Conservation (phyloP, 1,140 invertebrate species). For the Drosophila punjabiensis region DNA sequence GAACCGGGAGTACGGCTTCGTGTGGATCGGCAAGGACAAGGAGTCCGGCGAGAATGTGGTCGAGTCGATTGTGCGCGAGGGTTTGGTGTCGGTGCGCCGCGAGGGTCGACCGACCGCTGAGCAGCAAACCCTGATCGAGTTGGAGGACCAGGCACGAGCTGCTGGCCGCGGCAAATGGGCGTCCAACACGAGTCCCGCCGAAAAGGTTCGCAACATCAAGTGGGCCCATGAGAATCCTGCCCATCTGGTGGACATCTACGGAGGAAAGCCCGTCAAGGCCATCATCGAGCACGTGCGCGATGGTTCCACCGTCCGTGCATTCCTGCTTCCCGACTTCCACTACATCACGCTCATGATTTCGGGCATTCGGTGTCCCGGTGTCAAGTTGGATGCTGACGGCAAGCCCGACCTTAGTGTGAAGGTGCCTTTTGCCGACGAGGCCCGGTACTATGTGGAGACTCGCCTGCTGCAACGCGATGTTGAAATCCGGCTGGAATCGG, state of each 20-base stretch:
- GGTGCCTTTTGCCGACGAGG: constrained; percentile 86
- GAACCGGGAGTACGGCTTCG: constrained; percentile 94
- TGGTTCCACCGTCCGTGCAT: constrained; percentile 96
- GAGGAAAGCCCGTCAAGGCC: constrained; percentile 92
- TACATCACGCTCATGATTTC: constrained; percentile 97
- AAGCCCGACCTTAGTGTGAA: constrained; percentile 87
- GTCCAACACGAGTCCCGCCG: constrained; percentile 86
- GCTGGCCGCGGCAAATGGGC: constrained; percentile 95
- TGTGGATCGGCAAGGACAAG: constrained; percentile 94
- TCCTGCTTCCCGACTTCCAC: constrained; percentile 91
- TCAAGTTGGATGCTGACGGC: constrained; percentile 89
- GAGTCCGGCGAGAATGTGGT: constrained; percentile 93
- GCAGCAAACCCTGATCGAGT: constrained; percentile 90
- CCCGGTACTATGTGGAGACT: constrained; percentile 95
- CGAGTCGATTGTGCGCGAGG: constrained; percentile 94
- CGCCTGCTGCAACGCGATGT: constrained; percentile 97
- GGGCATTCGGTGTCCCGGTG: constrained; percentile 94
- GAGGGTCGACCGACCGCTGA: constrained; percentile 91
- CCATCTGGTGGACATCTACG: constrained; percentile 92
- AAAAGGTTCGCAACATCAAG: constrained; percentile 93
- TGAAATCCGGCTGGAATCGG: constrained; percentile 95
- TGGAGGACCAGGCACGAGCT: constrained; percentile 96
- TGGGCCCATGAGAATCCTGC: constrained; percentile 94
- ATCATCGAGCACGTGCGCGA: constrained; percentile 98
- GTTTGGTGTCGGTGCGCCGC: constrained; percentile 93